These are phyloP conservation scores for Seladonia tumulorum DNA, from an alignment of 2,888 invertebrate species.

Conservation along the genomic window DNA sequence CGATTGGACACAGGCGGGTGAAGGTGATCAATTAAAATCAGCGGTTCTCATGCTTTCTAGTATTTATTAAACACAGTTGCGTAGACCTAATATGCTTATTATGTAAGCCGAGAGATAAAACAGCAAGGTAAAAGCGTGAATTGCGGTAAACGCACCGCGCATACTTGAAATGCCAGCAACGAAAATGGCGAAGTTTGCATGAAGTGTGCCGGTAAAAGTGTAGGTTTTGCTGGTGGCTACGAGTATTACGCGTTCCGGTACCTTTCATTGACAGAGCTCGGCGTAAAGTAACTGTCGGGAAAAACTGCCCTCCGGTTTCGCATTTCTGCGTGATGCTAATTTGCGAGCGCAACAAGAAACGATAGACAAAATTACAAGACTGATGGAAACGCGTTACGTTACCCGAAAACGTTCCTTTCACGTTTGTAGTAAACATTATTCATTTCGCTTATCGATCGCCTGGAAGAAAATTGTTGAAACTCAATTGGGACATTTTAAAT, in stretches of 20 bases:
- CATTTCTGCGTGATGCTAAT: not conserved
- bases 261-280: not conserved
- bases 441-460: not conserved
- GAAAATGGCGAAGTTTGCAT: not conserved
- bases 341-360: not conserved
- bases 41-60: not conserved
- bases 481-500: not conserved
- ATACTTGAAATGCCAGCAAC: not conserved
- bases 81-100: not conserved
- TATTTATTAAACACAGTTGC: constrained; percentile 10
- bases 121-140: not conserved
- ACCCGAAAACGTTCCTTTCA: not conserved
- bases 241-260: not conserved
- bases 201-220: not conserved
- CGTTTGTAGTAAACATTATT: not conserved
- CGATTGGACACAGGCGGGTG: not conserved
- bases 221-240: not conserved
- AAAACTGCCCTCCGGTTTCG: not conserved
- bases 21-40: not conserved
- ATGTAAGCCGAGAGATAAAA: not conserved
- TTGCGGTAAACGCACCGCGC: not conserved
- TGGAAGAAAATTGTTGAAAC: not conserved
- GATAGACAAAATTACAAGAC: not conserved
- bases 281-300: not conserved
- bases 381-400: not conserved